Conservation (phyloP, 2,888 invertebrate species). For the Diaprepes abbreviatus region DNA sequence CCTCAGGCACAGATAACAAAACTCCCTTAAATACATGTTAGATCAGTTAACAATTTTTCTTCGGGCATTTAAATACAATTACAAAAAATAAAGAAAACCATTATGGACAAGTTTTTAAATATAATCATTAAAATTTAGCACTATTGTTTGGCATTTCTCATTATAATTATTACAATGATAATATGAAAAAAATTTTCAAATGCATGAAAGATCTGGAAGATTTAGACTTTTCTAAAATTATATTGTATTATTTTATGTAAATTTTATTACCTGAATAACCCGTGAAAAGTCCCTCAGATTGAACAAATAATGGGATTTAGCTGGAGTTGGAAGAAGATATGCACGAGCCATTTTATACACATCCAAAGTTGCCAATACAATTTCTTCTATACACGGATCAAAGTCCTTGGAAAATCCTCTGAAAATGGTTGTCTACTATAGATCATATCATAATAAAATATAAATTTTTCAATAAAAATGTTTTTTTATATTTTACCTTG, state of each 20-base stretch:
- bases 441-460: too few species aligned
- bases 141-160: too few species aligned
- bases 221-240: too few species aligned
- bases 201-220: too few species aligned
- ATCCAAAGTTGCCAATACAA: constrained; percentile 87
- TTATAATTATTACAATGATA: too few species aligned
- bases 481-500: constrained; percentile 73
- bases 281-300: constrained; percentile 94
- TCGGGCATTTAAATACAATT: too few species aligned
- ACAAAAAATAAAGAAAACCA: too few species aligned
- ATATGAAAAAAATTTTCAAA: too few species aligned
- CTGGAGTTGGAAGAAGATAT: constrained; percentile 91
- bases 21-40: constrained; percentile 87
- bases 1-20: constrained; percentile 91
- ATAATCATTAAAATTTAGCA: too few species aligned
- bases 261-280: constrained; percentile 81
- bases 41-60: too few species aligned
- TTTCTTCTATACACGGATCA: constrained; percentile 90
- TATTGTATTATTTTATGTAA: background rate
- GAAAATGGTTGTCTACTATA: constrained; percentile 55
- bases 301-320: constrained; percentile 95
- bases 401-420: constrained; percentile 96
- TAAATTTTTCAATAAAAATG: too few species aligned
- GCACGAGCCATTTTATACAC: constrained; percentile 87
- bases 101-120: too few species aligned